Conservation (phyloP, 2,113 vertebrate genomes). For the Podilymbus podiceps region DNA sequence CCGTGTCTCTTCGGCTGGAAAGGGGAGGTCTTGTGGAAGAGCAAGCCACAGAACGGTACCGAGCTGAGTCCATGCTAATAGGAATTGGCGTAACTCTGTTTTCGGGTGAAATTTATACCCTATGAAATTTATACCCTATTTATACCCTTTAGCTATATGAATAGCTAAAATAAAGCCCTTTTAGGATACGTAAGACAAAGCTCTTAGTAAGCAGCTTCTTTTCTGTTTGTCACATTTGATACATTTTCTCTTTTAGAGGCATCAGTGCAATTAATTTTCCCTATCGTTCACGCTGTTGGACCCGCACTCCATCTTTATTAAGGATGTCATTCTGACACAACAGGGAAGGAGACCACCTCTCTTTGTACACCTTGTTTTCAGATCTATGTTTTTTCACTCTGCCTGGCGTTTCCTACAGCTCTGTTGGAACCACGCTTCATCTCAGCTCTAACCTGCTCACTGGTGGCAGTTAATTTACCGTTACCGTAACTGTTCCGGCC, state of each 20-base stretch:
- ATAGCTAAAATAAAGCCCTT: not conserved
- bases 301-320: not conserved
- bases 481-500: not conserved
- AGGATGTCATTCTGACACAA: not conserved
- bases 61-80: not conserved
- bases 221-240: not conserved
- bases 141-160: too few relatives aligned
- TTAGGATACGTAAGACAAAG: not conserved
- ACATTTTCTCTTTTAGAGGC: not conserved
- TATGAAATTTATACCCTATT: fast-evolving
- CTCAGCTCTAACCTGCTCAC: not conserved
- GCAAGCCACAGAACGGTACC: too few relatives aligned
- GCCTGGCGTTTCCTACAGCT: not conserved
- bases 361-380: not conserved
- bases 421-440: too few relatives aligned
- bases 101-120: not conserved
- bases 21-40: not conserved
- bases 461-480: not conserved
- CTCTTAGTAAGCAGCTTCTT: not conserved
- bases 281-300: not conserved
- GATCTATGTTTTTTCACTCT: not conserved
- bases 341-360: not conserved
- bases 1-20: not conserved
- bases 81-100: not conserved
- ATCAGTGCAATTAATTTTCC: not conserved